Conservation (phyloP, 2,113 vertebrate species). For the Tachycineta bicolor region DNA sequence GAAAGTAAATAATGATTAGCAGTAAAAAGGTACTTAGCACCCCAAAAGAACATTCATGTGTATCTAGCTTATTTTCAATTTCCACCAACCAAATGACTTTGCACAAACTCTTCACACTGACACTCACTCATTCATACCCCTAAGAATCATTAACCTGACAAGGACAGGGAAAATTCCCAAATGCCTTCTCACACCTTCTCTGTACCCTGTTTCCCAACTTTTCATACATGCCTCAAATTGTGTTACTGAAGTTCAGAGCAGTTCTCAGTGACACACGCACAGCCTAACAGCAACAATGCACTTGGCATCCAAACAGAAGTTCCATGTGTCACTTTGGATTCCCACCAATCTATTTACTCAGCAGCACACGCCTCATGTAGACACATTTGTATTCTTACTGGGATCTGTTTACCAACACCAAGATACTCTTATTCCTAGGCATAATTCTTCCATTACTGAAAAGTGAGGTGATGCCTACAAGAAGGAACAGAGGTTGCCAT, state of each 20-base stretch:
- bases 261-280: background rate
- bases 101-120: background rate
- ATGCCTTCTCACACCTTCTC: background rate
- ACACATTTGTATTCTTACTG: background rate
- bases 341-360: background rate
- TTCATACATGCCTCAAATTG: background rate
- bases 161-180: background rate
- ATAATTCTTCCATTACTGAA: background rate
- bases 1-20: background rate
- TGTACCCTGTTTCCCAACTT: background rate
- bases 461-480: background rate
- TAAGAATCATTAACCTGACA: background rate
- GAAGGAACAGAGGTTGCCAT: background rate
- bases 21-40: background rate
- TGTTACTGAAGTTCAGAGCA: background rate
- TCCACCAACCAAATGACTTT: background rate
- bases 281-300: background rate
- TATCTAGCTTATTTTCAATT: background rate
- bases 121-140: background rate
- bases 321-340: background rate
- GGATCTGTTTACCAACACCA: background rate
- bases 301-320: background rate
- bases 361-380: background rate
- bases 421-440: background rate
- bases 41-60: background rate